Evolutionary conservation across 2,888 invertebrate genomes (phyloP).

Genomic region (Caenorhabditis sulstoni): DNA sequence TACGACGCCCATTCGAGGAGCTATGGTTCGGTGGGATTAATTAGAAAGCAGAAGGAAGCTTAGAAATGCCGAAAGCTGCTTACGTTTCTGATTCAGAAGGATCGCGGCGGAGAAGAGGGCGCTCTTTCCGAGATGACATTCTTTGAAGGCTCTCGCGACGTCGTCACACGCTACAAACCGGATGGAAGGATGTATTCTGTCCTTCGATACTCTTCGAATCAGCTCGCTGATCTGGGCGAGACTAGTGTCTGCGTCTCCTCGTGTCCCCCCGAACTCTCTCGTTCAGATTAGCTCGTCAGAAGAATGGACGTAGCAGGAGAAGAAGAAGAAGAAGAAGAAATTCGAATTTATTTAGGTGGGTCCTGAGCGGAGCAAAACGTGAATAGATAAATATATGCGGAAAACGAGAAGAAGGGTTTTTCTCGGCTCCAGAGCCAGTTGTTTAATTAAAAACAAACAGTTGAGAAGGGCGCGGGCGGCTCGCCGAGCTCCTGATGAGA

Average conservation of each 20-base stretch:
- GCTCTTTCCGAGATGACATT: background rate
- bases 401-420: background rate
- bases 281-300: background rate
- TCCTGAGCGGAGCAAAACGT: background rate
- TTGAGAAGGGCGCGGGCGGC: conserved; percentile 1
- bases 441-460: conserved; percentile 57
- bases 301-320: background rate
- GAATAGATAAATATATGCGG: conserved; percentile 11
- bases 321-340: conserved; percentile 3
- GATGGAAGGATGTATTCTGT: too few relatives aligned
- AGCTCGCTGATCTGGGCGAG: conserved; percentile 1
- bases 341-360: conserved; percentile 6
- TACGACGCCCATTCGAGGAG: background rate
- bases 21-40: conserved; percentile 7
- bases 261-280: background rate
- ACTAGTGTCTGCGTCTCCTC: background rate
- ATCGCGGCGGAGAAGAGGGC: too few relatives aligned
- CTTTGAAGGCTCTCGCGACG: background rate
- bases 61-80: conserved; percentile 17
- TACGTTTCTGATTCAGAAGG: background rate
- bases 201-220: too few relatives aligned
- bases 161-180: conserved; percentile 4
- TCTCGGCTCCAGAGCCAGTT: conserved; percentile 13
- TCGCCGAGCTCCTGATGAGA: conserved; percentile 33
- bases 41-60: conserved; percentile 5